Evolutionary conservation across 1,140 invertebrate species (phyloP).

Genomic region (Potamilus streckersoni): DNA sequence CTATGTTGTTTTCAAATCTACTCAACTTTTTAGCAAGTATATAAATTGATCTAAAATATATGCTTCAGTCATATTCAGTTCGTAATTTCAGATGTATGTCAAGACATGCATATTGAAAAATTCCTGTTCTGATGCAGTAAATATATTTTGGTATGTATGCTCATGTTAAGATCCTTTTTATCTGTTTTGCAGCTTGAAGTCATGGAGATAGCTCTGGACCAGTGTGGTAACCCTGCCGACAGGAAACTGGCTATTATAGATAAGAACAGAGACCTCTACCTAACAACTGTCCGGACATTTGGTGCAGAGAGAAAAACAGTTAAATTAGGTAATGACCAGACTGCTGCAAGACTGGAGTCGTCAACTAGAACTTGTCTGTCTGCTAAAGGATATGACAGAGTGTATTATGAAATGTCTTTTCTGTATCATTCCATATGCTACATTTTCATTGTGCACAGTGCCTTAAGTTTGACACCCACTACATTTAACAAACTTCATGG

Average conservation of each 20-base stretch:
- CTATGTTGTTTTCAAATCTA: no score
- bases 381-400: no score
- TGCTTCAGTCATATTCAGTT: no score
- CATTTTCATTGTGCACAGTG: no score
- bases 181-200: slow-evolving; percentile 76
- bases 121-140: neutral
- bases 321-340: slow-evolving; percentile 78
- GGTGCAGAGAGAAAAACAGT: slow-evolving; percentile 73
- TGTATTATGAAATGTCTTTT: no score
- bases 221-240: slow-evolving; percentile 78
- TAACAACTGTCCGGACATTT: slow-evolving; percentile 78
- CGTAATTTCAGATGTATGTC: neutral
- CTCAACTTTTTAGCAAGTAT: no score
- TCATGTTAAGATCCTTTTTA: neutral
- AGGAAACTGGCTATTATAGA: slow-evolving; percentile 85
- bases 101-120: neutral
- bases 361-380: no score
- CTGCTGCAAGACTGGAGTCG: neutral
- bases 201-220: slow-evolving; percentile 81
- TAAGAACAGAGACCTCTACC: slow-evolving; percentile 82
- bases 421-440: no score
- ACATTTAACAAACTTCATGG: no score
- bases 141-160: neutral
- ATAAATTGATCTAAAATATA: no score
- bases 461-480: no score